phyloP scores from a whole-genome alignment of 2,888 invertebrate genomes.

The Stictocephala bisonia region DNA sequence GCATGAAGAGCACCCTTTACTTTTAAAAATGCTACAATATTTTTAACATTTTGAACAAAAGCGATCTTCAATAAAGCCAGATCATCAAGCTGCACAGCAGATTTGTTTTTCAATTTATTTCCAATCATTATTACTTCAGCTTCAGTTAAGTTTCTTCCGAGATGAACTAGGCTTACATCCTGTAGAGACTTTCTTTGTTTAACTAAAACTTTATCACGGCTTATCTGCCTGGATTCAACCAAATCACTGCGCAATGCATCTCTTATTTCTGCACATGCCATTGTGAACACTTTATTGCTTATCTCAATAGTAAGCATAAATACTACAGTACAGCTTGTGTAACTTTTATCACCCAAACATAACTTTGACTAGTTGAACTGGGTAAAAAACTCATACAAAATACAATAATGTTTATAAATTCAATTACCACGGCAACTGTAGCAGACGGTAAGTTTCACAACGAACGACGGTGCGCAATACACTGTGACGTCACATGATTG shows the following conservation, averaged over 20 bases:
- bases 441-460: no score
- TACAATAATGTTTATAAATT: no score
- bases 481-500: no score
- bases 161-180: slow-evolving; percentile 5
- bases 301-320: no score
- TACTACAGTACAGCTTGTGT: no score
- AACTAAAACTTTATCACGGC: slow-evolving; percentile 10
- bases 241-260: not conserved
- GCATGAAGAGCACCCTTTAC: slow-evolving; percentile 66
- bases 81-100: slow-evolving; percentile 56
- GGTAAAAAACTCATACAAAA: no score
- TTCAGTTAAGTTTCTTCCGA: slow-evolving; percentile 5
- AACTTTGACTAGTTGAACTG: no score
- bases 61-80: slow-evolving; percentile 65
- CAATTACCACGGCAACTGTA: no score
- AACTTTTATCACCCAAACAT: no score
- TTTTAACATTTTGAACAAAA: slow-evolving; percentile 64
- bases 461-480: no score
- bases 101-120: slow-evolving; percentile 32
- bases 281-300: no score
- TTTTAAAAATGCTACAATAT: slow-evolving; percentile 64
- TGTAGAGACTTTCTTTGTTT: slow-evolving; percentile 26
- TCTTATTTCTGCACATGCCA: slow-evolving; percentile 19
- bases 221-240: not conserved
- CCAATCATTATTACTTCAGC: slow-evolving; percentile 9